Conservation (phyloP, 2,888 invertebrate species). For the Minunthozetes semirufus region DNA sequence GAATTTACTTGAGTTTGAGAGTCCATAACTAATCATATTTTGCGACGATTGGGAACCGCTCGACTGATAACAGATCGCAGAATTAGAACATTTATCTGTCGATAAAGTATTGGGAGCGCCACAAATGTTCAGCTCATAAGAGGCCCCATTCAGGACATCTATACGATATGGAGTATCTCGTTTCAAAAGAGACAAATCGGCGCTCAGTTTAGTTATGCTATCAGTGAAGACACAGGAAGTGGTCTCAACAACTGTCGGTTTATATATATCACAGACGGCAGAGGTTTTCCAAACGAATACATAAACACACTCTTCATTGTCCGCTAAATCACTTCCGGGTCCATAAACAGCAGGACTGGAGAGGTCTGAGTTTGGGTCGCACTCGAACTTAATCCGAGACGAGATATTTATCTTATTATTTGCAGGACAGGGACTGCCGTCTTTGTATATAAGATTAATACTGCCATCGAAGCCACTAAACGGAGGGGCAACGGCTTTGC, state of each 20-base stretch:
- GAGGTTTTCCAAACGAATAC: constrained; percentile 40
- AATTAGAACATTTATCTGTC: constrained; percentile 35
- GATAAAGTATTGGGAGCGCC: constrained; percentile 35
- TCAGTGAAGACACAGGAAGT: constrained; percentile 32
- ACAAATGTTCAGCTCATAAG: constrained; percentile 39
- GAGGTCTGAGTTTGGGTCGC: constrained; percentile 1
- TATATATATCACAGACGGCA: constrained; percentile 12
- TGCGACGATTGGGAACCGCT: not conserved
- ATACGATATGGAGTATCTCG: constrained; percentile 36
- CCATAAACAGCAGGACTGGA: not conserved
- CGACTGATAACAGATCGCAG: constrained; percentile 37
- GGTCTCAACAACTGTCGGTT: not conserved
- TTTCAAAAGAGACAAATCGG: constrained; percentile 45
- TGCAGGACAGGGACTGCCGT: constrained; percentile 33
- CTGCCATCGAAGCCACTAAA: constrained; percentile 23
- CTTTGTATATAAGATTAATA: constrained; percentile 22
- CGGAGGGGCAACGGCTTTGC: constrained; percentile 23
- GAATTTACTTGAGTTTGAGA: not conserved
- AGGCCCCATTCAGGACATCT: not conserved
- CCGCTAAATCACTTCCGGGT: constrained; percentile 6
- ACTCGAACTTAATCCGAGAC: constrained; percentile 27
- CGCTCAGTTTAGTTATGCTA: constrained; percentile 13
- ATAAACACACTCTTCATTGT: constrained; percentile 30
- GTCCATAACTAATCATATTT: constrained; percentile 22
- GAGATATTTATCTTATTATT: not conserved